Evolutionary conservation across 2,113 vertebrate genomes (phyloP), one percentile per base, ranked within the genome.

Genomic region (Actenoides lindsayi): DNA sequence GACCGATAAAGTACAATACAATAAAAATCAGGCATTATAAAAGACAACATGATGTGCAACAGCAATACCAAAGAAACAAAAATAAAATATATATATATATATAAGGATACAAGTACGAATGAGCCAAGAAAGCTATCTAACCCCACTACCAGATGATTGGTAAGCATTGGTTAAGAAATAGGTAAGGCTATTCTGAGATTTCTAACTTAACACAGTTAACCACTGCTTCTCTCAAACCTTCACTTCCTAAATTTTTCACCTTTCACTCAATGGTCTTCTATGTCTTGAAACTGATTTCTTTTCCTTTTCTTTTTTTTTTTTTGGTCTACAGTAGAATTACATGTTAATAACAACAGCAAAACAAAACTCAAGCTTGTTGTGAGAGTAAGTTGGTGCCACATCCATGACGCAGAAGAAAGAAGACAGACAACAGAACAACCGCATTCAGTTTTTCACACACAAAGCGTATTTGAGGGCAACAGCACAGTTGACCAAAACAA

Each of bases 321-420:
- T 98, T 98, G 98, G 98, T 98, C 98, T 98, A 98, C 97, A 98
- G 98, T 98, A 98, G 98, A 98, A 98, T 97, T 97, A 98, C 97
- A 97, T 98, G 92, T 98, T 96, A 97, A 96, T 70, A 98, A 97
- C 94, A 97, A 92, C 89, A 97, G 96, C 95, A 97, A 97, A 98
- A 98, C 91, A 96, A 87, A 93, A 96, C 54, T 86, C 76, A 89
- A 50, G 81, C 91, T 86, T 94, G 89, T 94, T 90, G 97, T 96
- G 97, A 96, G 88, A 97, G 95, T 94, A 97, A 93, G 74, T 96
- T 93, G 97, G 97, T 96, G 95, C 97, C 98, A 98, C 90, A 97
- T 97, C 95, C 93, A 20, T 93, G 90, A 96, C 73, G 91, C 95
- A 97, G 94, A 96, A 97, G 94, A 94, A 95, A 97, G 92, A 95